phyloP scores from a whole-genome alignment of 1,140 invertebrate genomes.

The Brachionus plicatilis region DNA sequence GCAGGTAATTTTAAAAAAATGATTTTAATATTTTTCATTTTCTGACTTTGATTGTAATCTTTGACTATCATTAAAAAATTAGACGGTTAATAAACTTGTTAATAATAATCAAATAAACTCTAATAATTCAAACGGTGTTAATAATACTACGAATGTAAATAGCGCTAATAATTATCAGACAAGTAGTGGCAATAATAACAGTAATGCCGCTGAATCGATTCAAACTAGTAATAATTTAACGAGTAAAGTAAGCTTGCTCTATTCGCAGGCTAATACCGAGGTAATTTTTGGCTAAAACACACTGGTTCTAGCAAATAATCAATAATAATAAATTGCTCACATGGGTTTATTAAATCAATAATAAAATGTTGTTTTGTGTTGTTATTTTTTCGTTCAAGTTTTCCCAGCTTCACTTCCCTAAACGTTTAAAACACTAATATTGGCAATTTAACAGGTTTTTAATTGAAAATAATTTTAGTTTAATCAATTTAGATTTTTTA shows the following conservation, averaged over 20 bases:
- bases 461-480: neutral
- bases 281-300: neutral
- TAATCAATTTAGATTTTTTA: neutral
- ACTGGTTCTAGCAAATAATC: neutral
- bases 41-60: neutral
- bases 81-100: neutral
- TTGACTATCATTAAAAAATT: neutral
- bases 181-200: neutral
- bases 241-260: neutral
- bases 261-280: neutral
- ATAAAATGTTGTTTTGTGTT: neutral
- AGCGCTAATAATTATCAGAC: neutral
- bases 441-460: conserved; percentile 3
- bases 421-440: conserved; percentile 1
- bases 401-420: neutral
- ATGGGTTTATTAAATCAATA: neutral
- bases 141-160: neutral
- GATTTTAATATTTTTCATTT: neutral
- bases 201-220: neutral
- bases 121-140: neutral
- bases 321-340: neutral
- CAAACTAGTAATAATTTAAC: conserved; percentile 19
- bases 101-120: neutral
- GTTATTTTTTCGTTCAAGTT: neutral
- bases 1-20: neutral